These are phyloP conservation scores for Pterocles gutturalis DNA, from an alignment of 2,113 vertebrate genomes.

Conservation along the genomic window DNA sequence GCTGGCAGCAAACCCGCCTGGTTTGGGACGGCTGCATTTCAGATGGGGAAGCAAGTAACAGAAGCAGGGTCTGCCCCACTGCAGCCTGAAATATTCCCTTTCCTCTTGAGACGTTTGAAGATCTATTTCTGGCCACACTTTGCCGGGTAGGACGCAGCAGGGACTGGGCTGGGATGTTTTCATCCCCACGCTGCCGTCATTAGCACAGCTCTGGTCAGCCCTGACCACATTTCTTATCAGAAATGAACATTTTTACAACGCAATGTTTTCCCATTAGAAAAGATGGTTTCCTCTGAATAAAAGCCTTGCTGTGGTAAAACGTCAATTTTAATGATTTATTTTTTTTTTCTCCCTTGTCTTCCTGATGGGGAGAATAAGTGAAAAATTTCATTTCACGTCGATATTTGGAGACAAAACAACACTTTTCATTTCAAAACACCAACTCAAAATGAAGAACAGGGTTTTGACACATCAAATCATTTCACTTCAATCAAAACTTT, in stretches of 20 bases:
- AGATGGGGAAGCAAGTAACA: neutral
- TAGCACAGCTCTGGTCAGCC: neutral
- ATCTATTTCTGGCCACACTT: neutral
- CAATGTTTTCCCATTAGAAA: neutral
- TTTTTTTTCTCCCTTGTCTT: neutral
- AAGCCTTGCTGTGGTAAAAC: neutral
- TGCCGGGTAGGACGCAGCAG: neutral
- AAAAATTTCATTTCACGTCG: neutral
- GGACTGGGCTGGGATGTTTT: neutral
- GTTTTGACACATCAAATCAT: conserved; percentile 62
- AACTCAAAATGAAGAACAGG: conserved; percentile 38
- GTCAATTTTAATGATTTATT: neutral
- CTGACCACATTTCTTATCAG: neutral
- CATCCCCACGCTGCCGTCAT: neutral
- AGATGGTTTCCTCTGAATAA: conserved; percentile 12
- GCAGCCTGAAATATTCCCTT: neutral
- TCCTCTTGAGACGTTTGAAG: neutral
- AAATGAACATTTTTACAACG: neutral
- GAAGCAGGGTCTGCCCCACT: neutral
- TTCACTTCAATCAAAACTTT: conserved; percentile 63
- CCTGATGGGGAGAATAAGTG: neutral
- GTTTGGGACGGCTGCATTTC: neutral
- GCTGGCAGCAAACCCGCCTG: neutral
- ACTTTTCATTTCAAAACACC: conserved; percentile 66
- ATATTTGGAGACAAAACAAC: conserved; percentile 64